Evolutionary conservation across 2,797 vertebrate genomes (phyloP), one percentile per base, ranked within the genome.

Genomic region (Rousettus madagascariensis): DNA sequence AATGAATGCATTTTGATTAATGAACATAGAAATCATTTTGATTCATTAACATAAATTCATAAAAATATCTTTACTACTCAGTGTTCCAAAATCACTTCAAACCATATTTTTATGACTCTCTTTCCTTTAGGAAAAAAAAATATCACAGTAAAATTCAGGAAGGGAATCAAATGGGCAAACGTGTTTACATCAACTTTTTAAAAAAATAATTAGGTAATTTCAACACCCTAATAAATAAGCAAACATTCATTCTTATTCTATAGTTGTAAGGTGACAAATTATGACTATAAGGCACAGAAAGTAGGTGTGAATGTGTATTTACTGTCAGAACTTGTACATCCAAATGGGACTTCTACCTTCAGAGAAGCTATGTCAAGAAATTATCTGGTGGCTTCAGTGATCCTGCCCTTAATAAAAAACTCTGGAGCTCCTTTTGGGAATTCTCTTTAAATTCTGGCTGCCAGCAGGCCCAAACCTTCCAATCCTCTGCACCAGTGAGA

Each of bases 1-100:
- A 94, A 86, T 82, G 53, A 95, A 46, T 30, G 82, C 4, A 91
- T 90, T 96, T 87, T 71, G 36, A 91, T 79, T 94, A 80, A 66
- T 79, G 19, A 85, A 66, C n/a, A 57, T 30, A 85, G 5, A 49
- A 90, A 78, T 65, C 10, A 63, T 33, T 94, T 63, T 91, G n/a
- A 91, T 79, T 87, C 57, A 66, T 59, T 69, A 83, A 79, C 38
- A 89, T 19, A 63, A 95, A 33, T 68, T 78, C 15, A 36, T 68
- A 55, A 78, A 89, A 92, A 86, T 59, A 46, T 63, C 55, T 43
- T 41, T 92, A 38, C 11, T 95, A 51, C 22, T 95, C 55, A 51
- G 13, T 68, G 22, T 49, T 38, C 12, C 59, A 12, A 61, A 61
- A 61, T 15, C 12, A 83, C 5, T 24, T 85, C 87, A 41, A 65